These are phyloP conservation scores for Corythornis leucogaster DNA, from an alignment of 2,797 vertebrate species.

Conservation along the genomic window DNA sequence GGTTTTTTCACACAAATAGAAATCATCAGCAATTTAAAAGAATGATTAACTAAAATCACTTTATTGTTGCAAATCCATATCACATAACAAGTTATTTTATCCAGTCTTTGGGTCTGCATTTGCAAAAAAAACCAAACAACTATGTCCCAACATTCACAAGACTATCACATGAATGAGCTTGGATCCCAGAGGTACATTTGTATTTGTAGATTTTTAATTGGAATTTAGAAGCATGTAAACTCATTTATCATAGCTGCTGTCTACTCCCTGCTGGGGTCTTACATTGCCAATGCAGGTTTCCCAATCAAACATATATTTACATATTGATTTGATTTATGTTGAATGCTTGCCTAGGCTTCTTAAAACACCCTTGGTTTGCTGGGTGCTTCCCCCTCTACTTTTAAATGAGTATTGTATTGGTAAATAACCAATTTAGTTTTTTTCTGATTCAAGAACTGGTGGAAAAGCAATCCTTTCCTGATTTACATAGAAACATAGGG, in stretches of 20 bases:
- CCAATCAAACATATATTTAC: slow-evolving; percentile 26
- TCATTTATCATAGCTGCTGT: slow-evolving; percentile 25
- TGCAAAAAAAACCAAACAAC: background rate
- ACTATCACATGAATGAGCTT: background rate
- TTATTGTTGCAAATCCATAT: background rate
- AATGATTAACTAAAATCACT: background rate
- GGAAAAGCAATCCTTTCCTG: background rate
- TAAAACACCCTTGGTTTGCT: background rate
- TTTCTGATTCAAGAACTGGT: background rate
- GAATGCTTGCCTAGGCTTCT: background rate
- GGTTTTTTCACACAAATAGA: background rate
- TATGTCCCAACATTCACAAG: background rate
- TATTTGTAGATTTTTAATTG: slow-evolving; percentile 25
- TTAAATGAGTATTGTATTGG: background rate
- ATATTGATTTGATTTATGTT: slow-evolving; percentile 23
- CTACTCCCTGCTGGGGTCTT: background rate
- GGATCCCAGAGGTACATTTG: background rate
- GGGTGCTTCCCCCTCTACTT: background rate
- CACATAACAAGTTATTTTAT: background rate
- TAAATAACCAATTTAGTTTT: background rate
- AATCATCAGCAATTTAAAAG: background rate
- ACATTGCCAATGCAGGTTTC: background rate
- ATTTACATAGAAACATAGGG: background rate
- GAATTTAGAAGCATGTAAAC: background rate
- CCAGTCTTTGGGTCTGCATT: background rate